Base-by-base conservation (phyloP, 2,113 vertebrate genomes). In the Pungitius pungitius region DNA sequence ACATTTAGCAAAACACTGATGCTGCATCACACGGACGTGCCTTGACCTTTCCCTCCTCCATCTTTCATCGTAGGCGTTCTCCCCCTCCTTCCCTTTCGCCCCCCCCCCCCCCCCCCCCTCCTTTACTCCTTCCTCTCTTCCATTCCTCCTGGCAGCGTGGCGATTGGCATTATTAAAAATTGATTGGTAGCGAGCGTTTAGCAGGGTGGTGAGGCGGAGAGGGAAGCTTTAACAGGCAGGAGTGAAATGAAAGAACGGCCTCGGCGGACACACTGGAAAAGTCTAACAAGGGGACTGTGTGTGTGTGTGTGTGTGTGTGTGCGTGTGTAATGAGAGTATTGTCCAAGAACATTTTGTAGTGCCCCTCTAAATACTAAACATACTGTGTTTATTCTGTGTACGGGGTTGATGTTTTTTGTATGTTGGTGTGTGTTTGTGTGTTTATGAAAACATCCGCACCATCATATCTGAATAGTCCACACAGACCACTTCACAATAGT, bases 141-240 rank as follows among this genome's bases (percentile, higher is more conserved):
- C 68, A 62, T 75, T 78, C 84, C 89, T 88, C 83, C 87, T 87
- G 86, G 87, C 91, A 85, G 83, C 63, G 72, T 87, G 71, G 90
- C 91, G 83, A 94, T 93, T 94, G 93, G 91, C 92, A 92, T 94
- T 94, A 94, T 94, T 93, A 94, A 94, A 94, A 92, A 94, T 93
- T 93, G 92, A 94, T 93, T 94, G 91, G 90, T 82, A 83, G 85
- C 81, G 82, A 91, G 88, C 86, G 71, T 91, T 93, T 89, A 90
- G 88, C 85, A 77, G 89, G 81, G 84, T 91, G 91, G 78, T 59
- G 90, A 84, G 87, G 90, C 82, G 79, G 85, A 81, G 85, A 91
- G 84, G 88, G 81, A 88, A 88, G 83, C 78, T 89, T 89, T 92
- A 92, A 93, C 89, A 90, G 89, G 83, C 83, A 86, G 85, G 80